Evolutionary conservation across 2,113 vertebrate genomes (phyloP), one percentile per base, ranked within the genome.

Genomic region (Gasterosteus aculeatus): DNA sequence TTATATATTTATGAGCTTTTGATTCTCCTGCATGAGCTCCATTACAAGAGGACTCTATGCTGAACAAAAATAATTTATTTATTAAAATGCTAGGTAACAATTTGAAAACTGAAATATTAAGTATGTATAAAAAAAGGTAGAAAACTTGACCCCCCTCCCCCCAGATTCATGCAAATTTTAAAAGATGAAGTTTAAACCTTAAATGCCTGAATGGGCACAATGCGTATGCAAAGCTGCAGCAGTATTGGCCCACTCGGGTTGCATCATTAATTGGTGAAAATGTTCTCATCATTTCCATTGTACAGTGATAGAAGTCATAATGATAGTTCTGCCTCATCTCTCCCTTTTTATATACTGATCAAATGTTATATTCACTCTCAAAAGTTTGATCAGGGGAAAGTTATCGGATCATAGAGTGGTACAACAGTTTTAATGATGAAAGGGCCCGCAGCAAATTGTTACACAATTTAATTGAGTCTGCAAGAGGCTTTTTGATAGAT

Each of bases 381-480:
- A 79, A 87, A 75, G 65, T 67, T 65, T 86, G 80, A 85, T 82
- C 78, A 19, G 63, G 65, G 63, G 22, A 38, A 79, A 87, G 80
- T 77, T 83, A 83, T 85, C 31, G 72, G 54, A 86, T 82, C 57
- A 56, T 51, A 49, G 63, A 46, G 26, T 61, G 59, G 33, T 67
- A 88, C 81, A 77, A 84, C 87, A 89, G 85, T 88, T 89, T 84
- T 87, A 88, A 89, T 85, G 90, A 87, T 83, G 72, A 88, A 83
- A 87, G 64, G 75, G 86, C 84, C 87, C 69, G 81, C 60, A 86
- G 85, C 78, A 89, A 90, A 87, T 89, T 85, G 80, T 38, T 59
- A 89, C 80, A 91, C 64, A 80, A 91, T 76, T 85, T 80, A 72
- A 62, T 74, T 64, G 80, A 73, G 82, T 46, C 66, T 58, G 58